Evolutionary conservation across 1,140 invertebrate genomes (phyloP).

Genomic region (Euwallacea similis): DNA sequence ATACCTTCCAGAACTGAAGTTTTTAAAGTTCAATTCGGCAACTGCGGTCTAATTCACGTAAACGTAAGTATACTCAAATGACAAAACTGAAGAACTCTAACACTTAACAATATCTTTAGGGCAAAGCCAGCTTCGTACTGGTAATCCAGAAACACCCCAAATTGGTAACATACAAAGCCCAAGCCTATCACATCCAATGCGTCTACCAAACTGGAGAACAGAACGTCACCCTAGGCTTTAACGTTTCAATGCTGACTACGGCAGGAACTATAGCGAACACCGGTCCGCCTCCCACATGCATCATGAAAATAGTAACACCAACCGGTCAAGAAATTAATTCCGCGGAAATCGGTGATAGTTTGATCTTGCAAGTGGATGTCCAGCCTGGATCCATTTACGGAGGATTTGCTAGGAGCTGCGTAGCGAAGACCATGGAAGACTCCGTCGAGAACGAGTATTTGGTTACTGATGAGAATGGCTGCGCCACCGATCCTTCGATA

Average conservation of each 20-base stretch:
- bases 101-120: conserved; percentile 59
- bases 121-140: conserved; percentile 87
- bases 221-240: conserved; percentile 90
- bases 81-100: not conserved
- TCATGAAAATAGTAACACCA: conserved; percentile 88
- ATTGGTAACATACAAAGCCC: conserved; percentile 90
- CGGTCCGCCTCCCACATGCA: conserved; percentile 88
- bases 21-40: conserved; percentile 90
- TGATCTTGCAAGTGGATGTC: conserved; percentile 90
- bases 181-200: conserved; percentile 93
- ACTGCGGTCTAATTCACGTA: conserved; percentile 86
- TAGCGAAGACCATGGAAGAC: conserved; percentile 89
- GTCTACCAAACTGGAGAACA: conserved; percentile 92
- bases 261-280: conserved; percentile 94
- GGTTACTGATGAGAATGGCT: conserved; percentile 92
- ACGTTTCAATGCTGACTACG: conserved; percentile 93
- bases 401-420: conserved; percentile 89
- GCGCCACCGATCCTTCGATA: conserved; percentile 88
- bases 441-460: conserved; percentile 87
- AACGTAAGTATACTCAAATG: conserved; percentile 66
- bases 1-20: conserved; percentile 71
- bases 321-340: conserved; percentile 86
- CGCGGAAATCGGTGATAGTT: conserved; percentile 89
- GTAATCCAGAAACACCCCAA: conserved; percentile 96
- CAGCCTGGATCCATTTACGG: conserved; percentile 91